These are phyloP conservation scores for Microcebus griseorufus DNA, from an alignment of 2,113 vertebrate species.

Conservation along the genomic window DNA sequence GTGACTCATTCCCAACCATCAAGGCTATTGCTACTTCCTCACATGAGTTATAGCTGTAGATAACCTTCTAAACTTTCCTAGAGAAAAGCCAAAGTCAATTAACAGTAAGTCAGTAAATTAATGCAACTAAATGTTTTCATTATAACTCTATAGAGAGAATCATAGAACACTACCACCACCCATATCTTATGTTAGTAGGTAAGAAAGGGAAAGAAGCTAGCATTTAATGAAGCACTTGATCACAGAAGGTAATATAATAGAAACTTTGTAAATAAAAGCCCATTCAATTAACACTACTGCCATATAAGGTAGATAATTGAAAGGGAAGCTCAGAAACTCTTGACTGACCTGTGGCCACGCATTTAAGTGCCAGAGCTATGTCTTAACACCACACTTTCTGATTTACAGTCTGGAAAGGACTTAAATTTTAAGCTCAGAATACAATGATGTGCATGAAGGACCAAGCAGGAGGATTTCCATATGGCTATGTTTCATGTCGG, in stretches of 20 bases:
- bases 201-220: slow-evolving; percentile 32
- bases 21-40: neutral
- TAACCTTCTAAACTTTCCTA: neutral
- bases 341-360: neutral
- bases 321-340: neutral
- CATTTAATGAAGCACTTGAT: slow-evolving; percentile 50
- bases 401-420: neutral
- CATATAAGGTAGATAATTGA: neutral
- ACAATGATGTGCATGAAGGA: neutral
- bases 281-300: neutral
- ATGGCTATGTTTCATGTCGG: neutral
- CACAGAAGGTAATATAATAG: neutral
- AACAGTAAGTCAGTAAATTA: slow-evolving; percentile 28
- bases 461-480: neutral
- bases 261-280: slow-evolving; percentile 15
- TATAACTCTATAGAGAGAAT: slow-evolving; percentile 2
- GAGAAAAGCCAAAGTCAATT: slow-evolving; percentile 38
- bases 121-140: slow-evolving; percentile 15
- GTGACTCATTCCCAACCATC: neutral
- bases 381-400: neutral
- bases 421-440: neutral
- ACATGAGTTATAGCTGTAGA: neutral
- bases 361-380: neutral
- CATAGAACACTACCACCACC: neutral
- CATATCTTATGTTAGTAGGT: neutral